Evolutionary conservation across 2,888 invertebrate species (phyloP), one percentile per base, ranked within the genome.

Genomic region (Phrixothrix hirtus): DNA sequence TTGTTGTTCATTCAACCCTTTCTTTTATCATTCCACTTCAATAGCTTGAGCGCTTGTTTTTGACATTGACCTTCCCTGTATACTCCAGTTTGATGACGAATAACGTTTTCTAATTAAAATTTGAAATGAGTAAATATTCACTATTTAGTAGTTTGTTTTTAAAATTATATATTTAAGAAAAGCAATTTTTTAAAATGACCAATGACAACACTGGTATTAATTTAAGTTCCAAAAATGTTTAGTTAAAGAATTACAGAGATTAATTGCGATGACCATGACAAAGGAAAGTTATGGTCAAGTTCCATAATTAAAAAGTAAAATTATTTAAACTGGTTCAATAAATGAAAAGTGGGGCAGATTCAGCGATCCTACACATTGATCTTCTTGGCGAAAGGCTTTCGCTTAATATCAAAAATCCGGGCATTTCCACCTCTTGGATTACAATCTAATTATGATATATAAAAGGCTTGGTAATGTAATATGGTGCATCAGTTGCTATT

Each of bases 241-340:
- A n/a, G n/a, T n/a, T n/a, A n/a, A n/a, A n/a, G n/a, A n/a, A n/a
- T n/a, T n/a, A n/a, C n/a, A n/a, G n/a, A 21, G 21, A 21, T 5
- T 21, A 21, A 21, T 5, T 3, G 7, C 21, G 21, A 21, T 21
- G 21, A 21, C 7, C 12, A 7, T 51, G 39, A 52, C 47, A 44
- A 46, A 55, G 35, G 52, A 46, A 58, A 58, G 52, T 39, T 16
- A 48, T 13, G 43, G 36, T 43, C 42, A 27, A 29, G 14, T 27
- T 25, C 7, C 17, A 6, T 35, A 32, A 52, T 58, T 61, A 53
- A 61, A 61, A 59, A 61, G 61, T 57, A 61, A 59, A 61, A 61
- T 61, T 55, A 59, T 55, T 30, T 51, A 51, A 59, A 61, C 52
- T 56, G 58, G 61, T 59, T 56, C 50, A 58, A 61, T 54, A 55